Conservation (phyloP, 2,888 invertebrate genomes). For the Portevinia maculata region DNA sequence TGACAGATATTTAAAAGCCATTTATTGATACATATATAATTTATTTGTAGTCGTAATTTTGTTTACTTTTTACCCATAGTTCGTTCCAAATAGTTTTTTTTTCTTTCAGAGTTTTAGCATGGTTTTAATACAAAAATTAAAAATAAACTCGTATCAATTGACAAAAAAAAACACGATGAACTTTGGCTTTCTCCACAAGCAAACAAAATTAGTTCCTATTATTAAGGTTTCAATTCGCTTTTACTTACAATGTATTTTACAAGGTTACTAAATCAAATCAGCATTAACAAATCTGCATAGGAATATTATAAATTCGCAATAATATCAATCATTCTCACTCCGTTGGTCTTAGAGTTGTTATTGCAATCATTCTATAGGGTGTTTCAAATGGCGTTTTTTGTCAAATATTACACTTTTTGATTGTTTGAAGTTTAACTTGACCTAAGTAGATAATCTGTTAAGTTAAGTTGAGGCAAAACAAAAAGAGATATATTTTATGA, state of each 20-base stretch:
- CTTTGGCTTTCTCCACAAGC: slow-evolving; percentile 57
- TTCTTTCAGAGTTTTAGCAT: slow-evolving; percentile 12
- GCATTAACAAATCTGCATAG: slow-evolving; percentile 19
- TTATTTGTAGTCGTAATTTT: slow-evolving; percentile 14
- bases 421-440: not conserved
- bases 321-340: slow-evolving; percentile 9
- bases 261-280: slow-evolving; percentile 6
- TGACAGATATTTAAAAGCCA: not conserved
- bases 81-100: slow-evolving; percentile 25
- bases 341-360: slow-evolving; percentile 12
- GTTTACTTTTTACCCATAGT: slow-evolving; percentile 6
- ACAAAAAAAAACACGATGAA: slow-evolving; percentile 12
- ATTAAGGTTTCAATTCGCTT: slow-evolving; percentile 38
- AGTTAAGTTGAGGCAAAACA: not conserved
- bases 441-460: not conserved
- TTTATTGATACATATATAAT: slow-evolving; percentile 9
- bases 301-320: slow-evolving; percentile 16
- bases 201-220: slow-evolving; percentile 26
- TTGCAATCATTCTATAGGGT: slow-evolving; percentile 14
- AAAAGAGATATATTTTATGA: not conserved
- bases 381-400: not conserved
- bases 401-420: slow-evolving; percentile 4
- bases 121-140: slow-evolving; percentile 7
- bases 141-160: not conserved
- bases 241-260: slow-evolving; percentile 24